Percentiles rank a stretch among this genome's conserved stretches.
Conservation (phyloP, 2,888 invertebrate genomes). For the Melipona bicolor region DNA sequence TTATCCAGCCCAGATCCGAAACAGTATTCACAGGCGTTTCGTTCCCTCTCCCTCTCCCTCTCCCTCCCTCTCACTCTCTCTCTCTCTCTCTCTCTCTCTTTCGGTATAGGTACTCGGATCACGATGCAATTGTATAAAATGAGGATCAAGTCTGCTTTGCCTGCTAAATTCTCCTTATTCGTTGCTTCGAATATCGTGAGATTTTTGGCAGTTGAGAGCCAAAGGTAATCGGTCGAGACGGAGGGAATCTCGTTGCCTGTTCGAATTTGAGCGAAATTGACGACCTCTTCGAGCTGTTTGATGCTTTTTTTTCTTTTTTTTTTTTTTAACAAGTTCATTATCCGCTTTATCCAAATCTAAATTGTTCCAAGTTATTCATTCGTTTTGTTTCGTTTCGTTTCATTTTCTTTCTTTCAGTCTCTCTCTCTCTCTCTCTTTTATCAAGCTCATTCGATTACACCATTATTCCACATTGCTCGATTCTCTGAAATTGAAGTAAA, state of each 20-base stretch:
- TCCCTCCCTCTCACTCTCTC: conserved; percentile 2
- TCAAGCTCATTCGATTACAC: conserved; percentile 17
- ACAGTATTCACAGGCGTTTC: conserved; percentile 49
- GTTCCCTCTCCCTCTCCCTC: conserved; percentile 3
- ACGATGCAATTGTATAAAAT: background rate
- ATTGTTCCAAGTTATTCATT: background rate
- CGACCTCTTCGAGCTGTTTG: background rate
- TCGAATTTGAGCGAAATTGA: background rate
- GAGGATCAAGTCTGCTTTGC: background rate
- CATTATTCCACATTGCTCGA: conserved; percentile 21
- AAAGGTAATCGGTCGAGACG: background rate
- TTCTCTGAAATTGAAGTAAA: conserved; percentile 19
- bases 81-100: background rate
- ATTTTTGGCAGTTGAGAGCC: background rate
- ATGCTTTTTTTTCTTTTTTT: background rate
- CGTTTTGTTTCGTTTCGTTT: conserved; percentile 4
- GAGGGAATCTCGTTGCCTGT: background rate
- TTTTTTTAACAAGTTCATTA: background rate
- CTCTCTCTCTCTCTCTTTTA: background rate
- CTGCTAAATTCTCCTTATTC: background rate
- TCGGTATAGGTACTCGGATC: background rate
- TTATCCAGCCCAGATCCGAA: conserved; percentile 65
- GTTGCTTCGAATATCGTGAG: background rate
- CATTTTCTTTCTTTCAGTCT: conserved; percentile 10
- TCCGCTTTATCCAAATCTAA: no score